Conservation (phyloP, 2,888 invertebrate genomes). For the Drosophila acutilabella region DNA sequence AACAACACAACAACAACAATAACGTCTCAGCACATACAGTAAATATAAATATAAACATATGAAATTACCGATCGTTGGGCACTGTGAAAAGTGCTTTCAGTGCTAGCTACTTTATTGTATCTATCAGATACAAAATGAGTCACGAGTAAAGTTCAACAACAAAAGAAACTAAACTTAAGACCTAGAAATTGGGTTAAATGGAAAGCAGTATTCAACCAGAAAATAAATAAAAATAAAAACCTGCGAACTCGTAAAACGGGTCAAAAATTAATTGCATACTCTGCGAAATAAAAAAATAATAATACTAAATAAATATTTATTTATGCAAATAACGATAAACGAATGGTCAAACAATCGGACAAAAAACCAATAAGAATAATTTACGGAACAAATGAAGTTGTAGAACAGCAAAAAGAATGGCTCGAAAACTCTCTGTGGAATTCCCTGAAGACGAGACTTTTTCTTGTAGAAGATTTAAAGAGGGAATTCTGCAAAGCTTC, state of each 20-base stretch:
- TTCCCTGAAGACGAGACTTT: slow-evolving; percentile 2
- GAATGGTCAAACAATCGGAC: slow-evolving; percentile 21
- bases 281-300: slow-evolving; percentile 11
- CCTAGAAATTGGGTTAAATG: slow-evolving; percentile 64
- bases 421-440: slow-evolving; percentile 18
- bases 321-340: slow-evolving; percentile 58
- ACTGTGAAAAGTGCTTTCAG: slow-evolving; percentile 44
- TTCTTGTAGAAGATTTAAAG: background rate
- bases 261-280: slow-evolving; percentile 46
- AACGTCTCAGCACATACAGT: slow-evolving; percentile 8
- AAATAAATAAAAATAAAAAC: slow-evolving; percentile 10
- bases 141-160: slow-evolving; percentile 37
- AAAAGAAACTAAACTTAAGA: slow-evolving; percentile 25
- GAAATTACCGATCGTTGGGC: slow-evolving; percentile 43
- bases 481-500: background rate
- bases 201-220: slow-evolving; percentile 40
- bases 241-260: slow-evolving; percentile 24
- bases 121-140: slow-evolving; percentile 53
- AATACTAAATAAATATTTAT: slow-evolving; percentile 55
- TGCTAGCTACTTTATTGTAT: slow-evolving; percentile 39
- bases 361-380: slow-evolving; percentile 4
- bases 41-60: slow-evolving; percentile 7
- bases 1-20: slow-evolving; percentile 36
- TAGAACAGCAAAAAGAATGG: background rate
- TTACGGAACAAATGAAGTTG: slow-evolving; percentile 8